phyloP scores from a whole-genome alignment of 2,888 invertebrate species.

The Girardia tigrina region DNA sequence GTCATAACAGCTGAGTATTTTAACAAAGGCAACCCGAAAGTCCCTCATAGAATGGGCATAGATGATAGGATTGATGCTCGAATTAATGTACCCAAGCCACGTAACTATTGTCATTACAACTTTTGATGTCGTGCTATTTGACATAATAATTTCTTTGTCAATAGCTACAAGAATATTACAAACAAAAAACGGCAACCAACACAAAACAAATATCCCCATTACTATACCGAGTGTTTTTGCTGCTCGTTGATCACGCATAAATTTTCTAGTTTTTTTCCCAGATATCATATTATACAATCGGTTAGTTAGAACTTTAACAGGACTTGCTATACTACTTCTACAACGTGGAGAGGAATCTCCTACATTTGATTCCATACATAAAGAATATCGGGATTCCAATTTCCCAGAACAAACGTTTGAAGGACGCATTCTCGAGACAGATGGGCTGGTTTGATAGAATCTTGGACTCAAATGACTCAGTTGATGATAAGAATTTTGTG shows the following conservation, averaged over 20 bases:
- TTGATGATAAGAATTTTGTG: neutral
- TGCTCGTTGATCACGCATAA: constrained; percentile 90
- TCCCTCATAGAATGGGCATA: constrained; percentile 96
- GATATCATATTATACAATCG: neutral
- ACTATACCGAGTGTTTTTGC: constrained; percentile 90
- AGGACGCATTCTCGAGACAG: neutral
- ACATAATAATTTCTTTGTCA: constrained; percentile 57
- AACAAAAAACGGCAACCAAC: constrained; percentile 92
- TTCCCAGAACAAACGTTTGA: neutral
- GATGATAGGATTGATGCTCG: constrained; percentile 64
- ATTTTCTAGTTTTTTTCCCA: constrained; percentile 54
- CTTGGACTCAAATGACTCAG: neutral
- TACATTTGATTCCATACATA: neutral
- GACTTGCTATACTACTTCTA: neutral
- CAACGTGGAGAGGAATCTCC: neutral
- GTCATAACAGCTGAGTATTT: constrained; percentile 59
- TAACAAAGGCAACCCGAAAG: constrained; percentile 72
- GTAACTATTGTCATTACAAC: constrained; percentile 54
- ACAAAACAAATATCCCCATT: constrained; percentile 87
- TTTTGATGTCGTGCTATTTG: constrained; percentile 25
- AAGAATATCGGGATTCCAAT: neutral
- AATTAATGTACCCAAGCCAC: constrained; percentile 50
- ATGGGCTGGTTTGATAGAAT: neutral
- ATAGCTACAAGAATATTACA: constrained; percentile 79
- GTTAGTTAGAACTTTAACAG: constrained; percentile 12